Evolutionary conservation across 2,888 invertebrate species (phyloP), one percentile per base, ranked within the genome.

Genomic region (Agrilus cyanescens): DNA sequence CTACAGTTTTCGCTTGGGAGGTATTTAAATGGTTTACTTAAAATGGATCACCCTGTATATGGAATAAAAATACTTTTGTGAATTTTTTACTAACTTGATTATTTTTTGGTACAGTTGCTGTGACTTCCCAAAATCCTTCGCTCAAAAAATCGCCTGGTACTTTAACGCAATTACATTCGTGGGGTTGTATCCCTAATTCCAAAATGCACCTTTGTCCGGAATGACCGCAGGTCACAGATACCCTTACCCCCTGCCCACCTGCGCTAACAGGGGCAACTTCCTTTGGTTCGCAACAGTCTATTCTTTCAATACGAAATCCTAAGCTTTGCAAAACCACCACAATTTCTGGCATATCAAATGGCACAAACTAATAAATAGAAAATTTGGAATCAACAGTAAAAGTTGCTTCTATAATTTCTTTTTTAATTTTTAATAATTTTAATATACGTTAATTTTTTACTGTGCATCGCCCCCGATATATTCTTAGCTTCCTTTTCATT

Each of bases 301-400:
- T 15, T 12, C 37, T 29, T 13, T 43, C 43, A 32, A 54, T 44
- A n/a, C 41, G 45, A 41, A 47, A 54, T 7, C 54, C 52, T 14
- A 54, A 35, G 4, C 46, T 37, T 48, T 50, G 48, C 12, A 54
- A 40, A 7, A 54, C 29, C 33, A 44, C 46, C 18, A 50, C 51
- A 2, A 52, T 30, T 32, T 53, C 49, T 15, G 46, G 42, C 33
- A 54, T 45, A 35, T 53, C 53, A 10, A 25, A 25, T 10, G 25
- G 25, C 3, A 25, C 10, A 25, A 25, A 25, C 25, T 25, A 25
- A 10, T 25, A 25, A 25, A 10, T 25, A 25, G 10, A 25, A 25
- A 2, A 25, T 8, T 25, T 10, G 25, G 10, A 25, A 25, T 25
- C 8, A 25, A 25, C 2, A 25, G 8, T 4, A 25, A 25, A 10